Evolutionary conservation across 1,140 invertebrate species (phyloP).

Genomic region (Orchestia grillus): DNA sequence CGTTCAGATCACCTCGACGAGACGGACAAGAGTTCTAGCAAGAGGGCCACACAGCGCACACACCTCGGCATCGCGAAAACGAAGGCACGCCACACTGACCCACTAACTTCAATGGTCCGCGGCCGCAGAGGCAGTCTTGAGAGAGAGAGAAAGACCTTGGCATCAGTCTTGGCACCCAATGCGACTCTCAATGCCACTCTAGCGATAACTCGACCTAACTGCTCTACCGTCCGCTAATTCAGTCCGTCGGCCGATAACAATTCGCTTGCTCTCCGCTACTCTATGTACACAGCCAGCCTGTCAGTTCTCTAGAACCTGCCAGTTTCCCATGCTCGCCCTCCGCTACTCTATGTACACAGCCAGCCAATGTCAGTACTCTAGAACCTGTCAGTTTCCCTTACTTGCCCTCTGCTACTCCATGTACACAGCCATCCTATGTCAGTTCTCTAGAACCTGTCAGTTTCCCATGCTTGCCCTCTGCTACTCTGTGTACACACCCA

Average conservation of each 20-base stretch:
- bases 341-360: no score
- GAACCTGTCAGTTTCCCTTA: no score
- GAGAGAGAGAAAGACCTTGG: slow-evolving; percentile 4
- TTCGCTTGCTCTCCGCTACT: no score
- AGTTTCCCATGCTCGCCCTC: no score
- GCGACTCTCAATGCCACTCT: slow-evolving; percentile 26
- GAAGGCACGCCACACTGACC: neutral
- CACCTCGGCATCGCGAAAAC: neutral
- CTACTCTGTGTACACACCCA: no score
- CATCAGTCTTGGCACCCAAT: neutral
- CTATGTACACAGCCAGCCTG: no score
- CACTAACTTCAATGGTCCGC: slow-evolving; percentile 5
- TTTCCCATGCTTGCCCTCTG: neutral
- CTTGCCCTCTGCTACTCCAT: no score
- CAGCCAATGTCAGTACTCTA: no score
- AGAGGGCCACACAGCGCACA: neutral
- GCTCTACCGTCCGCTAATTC: neutral
- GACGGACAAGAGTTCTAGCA: neutral
- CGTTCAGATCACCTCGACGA: neutral
- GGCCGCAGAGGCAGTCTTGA: neutral
- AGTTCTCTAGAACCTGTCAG: no score
- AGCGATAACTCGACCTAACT: neutral
- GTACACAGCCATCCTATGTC: no score
- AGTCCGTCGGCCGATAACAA: neutral
- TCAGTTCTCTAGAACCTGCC: no score